phyloP scores from a whole-genome alignment of 2,888 invertebrate species.

The Priocnemis perturbator region DNA sequence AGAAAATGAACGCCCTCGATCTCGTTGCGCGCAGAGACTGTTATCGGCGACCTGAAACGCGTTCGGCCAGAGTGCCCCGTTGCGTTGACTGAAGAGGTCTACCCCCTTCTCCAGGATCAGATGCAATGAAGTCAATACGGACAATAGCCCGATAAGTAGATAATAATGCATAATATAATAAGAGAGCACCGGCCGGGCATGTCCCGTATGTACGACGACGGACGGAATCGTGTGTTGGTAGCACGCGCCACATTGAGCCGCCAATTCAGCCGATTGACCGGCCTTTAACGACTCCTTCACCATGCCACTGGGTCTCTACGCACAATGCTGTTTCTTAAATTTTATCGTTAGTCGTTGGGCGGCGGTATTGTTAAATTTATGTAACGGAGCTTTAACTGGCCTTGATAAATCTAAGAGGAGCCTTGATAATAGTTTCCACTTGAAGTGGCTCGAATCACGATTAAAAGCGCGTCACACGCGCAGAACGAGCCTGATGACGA shows the following conservation, averaged over 20 bases:
- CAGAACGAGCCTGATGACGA: too few relatives aligned
- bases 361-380: conserved; percentile 53
- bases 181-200: conserved; percentile 58
- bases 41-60: too few relatives aligned
- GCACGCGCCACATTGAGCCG: conserved; percentile 66
- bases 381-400: conserved; percentile 47
- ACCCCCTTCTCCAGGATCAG: conserved; percentile 54
- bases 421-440: conserved; percentile 17
- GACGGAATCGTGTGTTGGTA: conserved; percentile 53
- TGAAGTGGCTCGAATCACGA: conserved; percentile 10
- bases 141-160: conserved; percentile 71
- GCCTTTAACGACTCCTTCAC: conserved; percentile 59
- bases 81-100: background rate
- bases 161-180: conserved; percentile 72
- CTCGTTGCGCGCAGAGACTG: too few relatives aligned
- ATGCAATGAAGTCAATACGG: conserved; percentile 68
- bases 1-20: too few relatives aligned
- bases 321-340: too few relatives aligned
- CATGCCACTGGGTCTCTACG: conserved; percentile 4
- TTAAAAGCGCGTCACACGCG: too few relatives aligned
- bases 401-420: conserved; percentile 46
- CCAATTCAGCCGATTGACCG: conserved; percentile 61
- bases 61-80: too few relatives aligned
- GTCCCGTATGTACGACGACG: conserved; percentile 25
- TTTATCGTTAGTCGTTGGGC: conserved; percentile 16